Evolutionary conservation across 2,797 vertebrate genomes (phyloP).

Genomic region (Notamacropus eugenii): DNA sequence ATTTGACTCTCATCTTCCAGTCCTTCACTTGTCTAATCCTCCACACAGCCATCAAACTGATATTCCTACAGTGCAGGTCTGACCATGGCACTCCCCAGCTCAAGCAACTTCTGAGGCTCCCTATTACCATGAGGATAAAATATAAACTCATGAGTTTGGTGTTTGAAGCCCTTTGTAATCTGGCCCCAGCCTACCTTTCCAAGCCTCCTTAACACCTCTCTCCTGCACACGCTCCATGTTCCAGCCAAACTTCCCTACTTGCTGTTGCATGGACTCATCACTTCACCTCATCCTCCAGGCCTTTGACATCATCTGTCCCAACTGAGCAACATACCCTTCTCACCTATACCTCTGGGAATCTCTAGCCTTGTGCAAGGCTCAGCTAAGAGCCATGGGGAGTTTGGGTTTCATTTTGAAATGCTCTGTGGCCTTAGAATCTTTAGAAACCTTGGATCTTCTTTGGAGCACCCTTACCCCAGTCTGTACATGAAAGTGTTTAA

Average conservation of each 20-base stretch:
- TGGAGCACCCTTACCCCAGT: background rate
- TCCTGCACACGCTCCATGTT: background rate
- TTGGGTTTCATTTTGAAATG: background rate
- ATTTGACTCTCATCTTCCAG: background rate
- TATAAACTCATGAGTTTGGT: background rate
- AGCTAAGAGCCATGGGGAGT: background rate
- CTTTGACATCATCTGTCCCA: background rate
- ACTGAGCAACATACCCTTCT: background rate
- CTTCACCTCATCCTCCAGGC: background rate
- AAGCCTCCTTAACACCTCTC: background rate
- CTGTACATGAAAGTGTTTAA: conserved; percentile 62
- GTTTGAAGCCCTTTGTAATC: background rate
- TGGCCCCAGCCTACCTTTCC: background rate
- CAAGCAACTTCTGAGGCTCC: background rate
- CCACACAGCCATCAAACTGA: background rate
- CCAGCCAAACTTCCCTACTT: background rate
- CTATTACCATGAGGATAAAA: background rate
- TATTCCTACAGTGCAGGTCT: background rate
- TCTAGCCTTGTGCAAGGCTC: background rate
- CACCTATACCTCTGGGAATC: background rate
- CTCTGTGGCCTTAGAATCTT: background rate
- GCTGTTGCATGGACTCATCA: background rate
- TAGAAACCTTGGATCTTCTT: background rate
- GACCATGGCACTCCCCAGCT: background rate
- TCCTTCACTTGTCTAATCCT: background rate